A percentile compares a stretch with the other conserved stretches of the same genome.
Evolutionary conservation across 1,140 invertebrate genomes (phyloP).

Genomic region (Drosophila sp.): DNA sequence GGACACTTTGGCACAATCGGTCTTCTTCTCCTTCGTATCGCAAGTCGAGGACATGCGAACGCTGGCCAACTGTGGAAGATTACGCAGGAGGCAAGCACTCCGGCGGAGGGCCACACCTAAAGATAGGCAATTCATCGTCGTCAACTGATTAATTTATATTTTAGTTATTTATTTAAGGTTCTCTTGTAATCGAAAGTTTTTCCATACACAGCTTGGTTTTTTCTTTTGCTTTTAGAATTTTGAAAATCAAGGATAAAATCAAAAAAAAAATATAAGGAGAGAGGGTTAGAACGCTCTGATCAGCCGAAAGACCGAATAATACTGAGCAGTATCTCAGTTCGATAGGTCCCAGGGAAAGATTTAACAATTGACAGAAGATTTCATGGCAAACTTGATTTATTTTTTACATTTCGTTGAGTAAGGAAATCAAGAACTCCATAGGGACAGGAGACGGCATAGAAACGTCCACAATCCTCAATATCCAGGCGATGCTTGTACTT

Average conservation of each 20-base stretch:
- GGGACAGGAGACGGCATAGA: conserved; percentile 53
- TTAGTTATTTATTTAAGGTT: not conserved
- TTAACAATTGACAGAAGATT: not conserved
- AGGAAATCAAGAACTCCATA: conserved; percentile 60
- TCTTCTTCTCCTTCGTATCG: not conserved
- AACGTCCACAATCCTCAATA: conserved; percentile 33
- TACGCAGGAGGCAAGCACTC: not conserved
- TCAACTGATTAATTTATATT: not conserved
- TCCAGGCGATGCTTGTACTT: conserved; percentile 46
- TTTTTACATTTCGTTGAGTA: not conserved
- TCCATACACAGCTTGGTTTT: not conserved
- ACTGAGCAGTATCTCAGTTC: not conserved
- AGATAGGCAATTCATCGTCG: not conserved
- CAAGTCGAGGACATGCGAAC: conserved; percentile 23
- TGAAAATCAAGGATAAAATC: not conserved
- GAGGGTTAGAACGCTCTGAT: not conserved
- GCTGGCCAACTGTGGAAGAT: not conserved
- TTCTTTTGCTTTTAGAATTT: not conserved
- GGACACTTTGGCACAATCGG: conserved; percentile 23
- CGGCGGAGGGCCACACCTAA: not conserved
- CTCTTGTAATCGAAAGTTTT: not conserved
- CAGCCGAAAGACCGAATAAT: conserved; percentile 4
- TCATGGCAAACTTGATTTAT: conserved; percentile 6
- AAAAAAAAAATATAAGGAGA: not conserved
- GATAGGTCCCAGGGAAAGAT: not conserved